Base-by-base conservation (phyloP, 2,113 vertebrate species). In the Gadus macrocephalus region DNA sequence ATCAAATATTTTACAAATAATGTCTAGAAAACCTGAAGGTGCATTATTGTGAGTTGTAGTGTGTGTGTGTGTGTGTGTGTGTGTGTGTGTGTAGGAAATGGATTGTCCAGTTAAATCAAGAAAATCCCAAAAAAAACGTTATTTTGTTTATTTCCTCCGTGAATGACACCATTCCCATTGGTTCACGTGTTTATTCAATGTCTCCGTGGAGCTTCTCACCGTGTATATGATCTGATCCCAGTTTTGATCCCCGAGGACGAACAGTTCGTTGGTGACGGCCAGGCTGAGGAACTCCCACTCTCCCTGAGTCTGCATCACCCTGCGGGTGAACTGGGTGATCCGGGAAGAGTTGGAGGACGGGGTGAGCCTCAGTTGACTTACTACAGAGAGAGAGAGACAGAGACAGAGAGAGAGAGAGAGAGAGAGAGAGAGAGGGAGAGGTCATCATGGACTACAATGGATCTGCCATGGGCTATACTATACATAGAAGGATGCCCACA, bases 241-340 rank as follows among this genome's bases (percentile, higher is more conserved):
- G 3, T 1, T 0, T 15, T 0, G 27, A 0, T 64, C 4, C 0
- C 67, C 4, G 0, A 59, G 58, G 62, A 9, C 75, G 14, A 81
- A 27, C 27, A 72, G 86, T 35, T 0, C 0, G 53, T 14, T 75
- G 72, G 5, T 1, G 35, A 91, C 42, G 0, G 87, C 73, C 15
- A 90, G 38, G 0, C 83, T 68, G 22, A 88, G 74, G 56, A 91
- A 91, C 35, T 89, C 86, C 89, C 88, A 91, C 65, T 90, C 89
- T 15, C 90, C 88, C 72, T 89, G 87, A 9, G 75, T 69, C 73
- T 28, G 62, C 38, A 90, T 70, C 58, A 88, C 0, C 64, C 87
- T 71, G 19, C 60, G 28, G 25, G 86, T 83, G 67, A 79, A 87
- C 73, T 89, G 76, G 0, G 85, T 91, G 19, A 76, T 73, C 22